These are phyloP conservation scores for Apodemus agrarius DNA, from an alignment of 2,797 vertebrate genomes.

Conservation along the genomic window DNA sequence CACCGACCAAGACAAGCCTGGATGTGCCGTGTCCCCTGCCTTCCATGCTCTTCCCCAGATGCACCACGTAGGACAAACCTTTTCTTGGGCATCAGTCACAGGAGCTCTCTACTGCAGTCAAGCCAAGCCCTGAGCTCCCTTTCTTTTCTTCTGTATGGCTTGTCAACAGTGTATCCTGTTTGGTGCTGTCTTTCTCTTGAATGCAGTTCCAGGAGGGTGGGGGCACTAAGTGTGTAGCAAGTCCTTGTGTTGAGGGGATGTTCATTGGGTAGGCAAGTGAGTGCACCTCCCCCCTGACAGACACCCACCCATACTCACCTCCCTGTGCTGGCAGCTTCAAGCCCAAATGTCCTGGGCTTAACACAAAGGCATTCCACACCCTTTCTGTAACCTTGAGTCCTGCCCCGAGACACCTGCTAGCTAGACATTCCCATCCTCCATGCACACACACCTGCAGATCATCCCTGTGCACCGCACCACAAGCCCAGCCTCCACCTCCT, in stretches of 20 bases:
- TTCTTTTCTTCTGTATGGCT: neutral
- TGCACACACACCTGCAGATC: neutral
- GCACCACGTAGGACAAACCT: neutral
- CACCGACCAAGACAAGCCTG: neutral
- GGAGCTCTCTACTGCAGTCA: neutral
- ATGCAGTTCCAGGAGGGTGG: neutral
- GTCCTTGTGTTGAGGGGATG: neutral
- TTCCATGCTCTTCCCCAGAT: neutral
- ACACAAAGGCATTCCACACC: neutral
- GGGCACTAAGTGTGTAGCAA: neutral
- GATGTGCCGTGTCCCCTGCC: neutral
- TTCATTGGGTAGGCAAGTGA: neutral
- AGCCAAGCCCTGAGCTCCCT: neutral
- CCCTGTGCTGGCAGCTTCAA: neutral
- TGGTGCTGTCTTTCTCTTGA: neutral
- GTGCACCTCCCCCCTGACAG: neutral
- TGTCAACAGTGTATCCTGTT: neutral
- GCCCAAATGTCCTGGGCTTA: neutral
- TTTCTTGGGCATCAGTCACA: neutral
- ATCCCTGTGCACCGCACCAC: neutral
- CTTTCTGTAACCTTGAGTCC: neutral
- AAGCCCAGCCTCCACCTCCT: neutral
- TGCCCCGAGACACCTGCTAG: neutral
- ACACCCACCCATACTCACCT: neutral
- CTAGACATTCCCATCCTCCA: neutral